These are phyloP conservation scores for Mionectes olivaceus DNA, from an alignment of 2,797 vertebrate species.

Conservation along the genomic window DNA sequence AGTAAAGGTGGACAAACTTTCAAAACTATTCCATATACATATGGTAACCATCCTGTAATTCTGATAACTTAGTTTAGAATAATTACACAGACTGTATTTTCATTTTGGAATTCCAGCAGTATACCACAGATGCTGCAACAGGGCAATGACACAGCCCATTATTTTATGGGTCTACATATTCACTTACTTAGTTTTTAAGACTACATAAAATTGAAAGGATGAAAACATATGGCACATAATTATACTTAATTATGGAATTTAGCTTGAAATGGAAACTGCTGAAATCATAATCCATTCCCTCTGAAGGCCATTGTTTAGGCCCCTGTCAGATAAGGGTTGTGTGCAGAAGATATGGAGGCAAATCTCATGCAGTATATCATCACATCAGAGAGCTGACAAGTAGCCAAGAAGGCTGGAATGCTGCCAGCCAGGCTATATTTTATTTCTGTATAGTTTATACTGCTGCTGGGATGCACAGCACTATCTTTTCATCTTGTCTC, in stretches of 20 bases:
- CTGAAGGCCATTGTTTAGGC: not conserved
- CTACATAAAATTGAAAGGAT: not conserved
- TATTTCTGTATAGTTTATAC: not conserved
- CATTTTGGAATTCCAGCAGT: not conserved
- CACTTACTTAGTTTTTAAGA: not conserved
- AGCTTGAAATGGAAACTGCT: not conserved
- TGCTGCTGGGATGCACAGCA: not conserved
- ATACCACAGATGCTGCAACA: not conserved
- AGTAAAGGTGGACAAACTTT: not conserved
- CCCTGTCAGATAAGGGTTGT: conserved; percentile 9
- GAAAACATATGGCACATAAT: not conserved
- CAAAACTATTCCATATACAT: not conserved
- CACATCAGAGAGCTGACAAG: not conserved
- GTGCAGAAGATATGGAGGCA: not conserved
- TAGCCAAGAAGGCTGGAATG: conserved; percentile 10
- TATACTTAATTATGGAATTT: conserved; percentile 28
- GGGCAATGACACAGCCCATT: not conserved
- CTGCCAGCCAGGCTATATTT: not conserved
- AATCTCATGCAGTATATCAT: not conserved
- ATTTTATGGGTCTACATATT: not conserved
- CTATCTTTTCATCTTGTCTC: not conserved
- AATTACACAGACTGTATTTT: not conserved
- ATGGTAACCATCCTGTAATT: not conserved
- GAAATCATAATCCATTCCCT: not conserved
- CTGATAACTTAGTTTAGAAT: not conserved